Percentiles rank a stretch among this genome's conserved stretches.
These are phyloP conservation scores for Ammodytes marinus DNA, from an alignment of 2,113 vertebrate genomes.

Conservation along the genomic window DNA sequence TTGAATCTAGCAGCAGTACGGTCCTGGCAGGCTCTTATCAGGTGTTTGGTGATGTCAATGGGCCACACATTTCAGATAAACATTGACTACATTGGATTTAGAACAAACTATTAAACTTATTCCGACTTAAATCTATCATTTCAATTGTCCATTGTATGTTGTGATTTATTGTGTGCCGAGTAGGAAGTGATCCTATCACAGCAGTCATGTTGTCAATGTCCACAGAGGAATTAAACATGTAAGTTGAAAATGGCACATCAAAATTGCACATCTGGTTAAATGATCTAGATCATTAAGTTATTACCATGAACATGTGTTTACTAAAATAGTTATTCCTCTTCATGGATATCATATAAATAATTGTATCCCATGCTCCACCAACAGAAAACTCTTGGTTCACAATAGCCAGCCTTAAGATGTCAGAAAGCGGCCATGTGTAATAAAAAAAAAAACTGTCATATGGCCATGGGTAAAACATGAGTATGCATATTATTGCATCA, in stretches of 20 bases:
- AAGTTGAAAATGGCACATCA: not conserved
- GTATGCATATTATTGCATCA: constrained; percentile 20
- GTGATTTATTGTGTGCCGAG: not conserved
- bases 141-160: not conserved
- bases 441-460: not conserved
- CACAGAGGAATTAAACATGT: not conserved
- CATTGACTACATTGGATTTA: not conserved
- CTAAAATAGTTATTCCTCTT: not conserved
- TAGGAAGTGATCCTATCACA: not conserved
- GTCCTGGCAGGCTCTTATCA: not conserved
- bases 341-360: not conserved
- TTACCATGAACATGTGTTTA: not conserved
- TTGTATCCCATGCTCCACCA: not conserved
- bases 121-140: not conserved
- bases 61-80: not conserved
- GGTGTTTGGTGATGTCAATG: not conserved
- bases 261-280: not conserved
- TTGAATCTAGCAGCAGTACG: not conserved
- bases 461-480: constrained; percentile 12
- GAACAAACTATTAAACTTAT: not conserved
- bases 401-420: not conserved
- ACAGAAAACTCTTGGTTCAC: not conserved
- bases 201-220: not conserved
- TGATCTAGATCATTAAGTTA: not conserved
- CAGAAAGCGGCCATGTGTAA: constrained; percentile 3